phyloP scores from a whole-genome alignment of 92 coral and sea anemone species.

The Siderastrea siderea region DNA sequence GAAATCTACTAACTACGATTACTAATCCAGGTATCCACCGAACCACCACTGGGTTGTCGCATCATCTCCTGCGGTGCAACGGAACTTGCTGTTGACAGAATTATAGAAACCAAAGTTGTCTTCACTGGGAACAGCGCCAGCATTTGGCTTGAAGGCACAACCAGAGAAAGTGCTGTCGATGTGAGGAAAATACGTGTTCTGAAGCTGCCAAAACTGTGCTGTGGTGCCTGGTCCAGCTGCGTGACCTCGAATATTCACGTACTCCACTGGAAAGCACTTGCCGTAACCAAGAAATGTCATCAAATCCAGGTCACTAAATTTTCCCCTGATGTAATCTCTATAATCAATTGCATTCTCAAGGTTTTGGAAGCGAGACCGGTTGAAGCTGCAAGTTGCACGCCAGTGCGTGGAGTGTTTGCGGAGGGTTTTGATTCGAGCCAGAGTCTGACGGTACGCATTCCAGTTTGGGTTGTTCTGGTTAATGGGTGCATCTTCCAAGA shows the following conservation, averaged over 20 bases:
- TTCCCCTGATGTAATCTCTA: conserved; percentile 54
- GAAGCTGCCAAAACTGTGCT: conserved; percentile 36
- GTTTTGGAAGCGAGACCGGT: not conserved
- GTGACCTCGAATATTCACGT: conserved; percentile 46
- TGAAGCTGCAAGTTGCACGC: conserved; percentile 57
- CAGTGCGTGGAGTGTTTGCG: conserved; percentile 41
- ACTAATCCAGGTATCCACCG: conserved; percentile 47
- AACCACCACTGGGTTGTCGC: conserved; percentile 68
- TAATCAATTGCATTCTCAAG: not conserved
- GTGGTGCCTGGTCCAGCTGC: conserved; percentile 19
- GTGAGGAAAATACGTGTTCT: not conserved
- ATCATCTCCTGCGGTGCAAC: conserved; percentile 5
- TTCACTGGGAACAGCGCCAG: conserved; percentile 11
- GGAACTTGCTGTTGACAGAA: not conserved
- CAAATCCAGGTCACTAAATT: conserved; percentile 48
- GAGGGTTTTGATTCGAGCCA: conserved; percentile 35
- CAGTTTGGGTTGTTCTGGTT: conserved; percentile 53
- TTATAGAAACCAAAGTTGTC: conserved; percentile 58
- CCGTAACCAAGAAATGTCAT: not conserved
- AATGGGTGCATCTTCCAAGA: conserved; percentile 31
- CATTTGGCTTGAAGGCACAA: conserved; percentile 14
- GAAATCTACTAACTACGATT: no score
- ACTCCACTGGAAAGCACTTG: conserved; percentile 33
- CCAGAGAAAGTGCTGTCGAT: conserved; percentile 2
- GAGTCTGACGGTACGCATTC: conserved; percentile 34